phyloP scores from a whole-genome alignment of 2,888 invertebrate genomes.

The Scaeva pyrastri region DNA sequence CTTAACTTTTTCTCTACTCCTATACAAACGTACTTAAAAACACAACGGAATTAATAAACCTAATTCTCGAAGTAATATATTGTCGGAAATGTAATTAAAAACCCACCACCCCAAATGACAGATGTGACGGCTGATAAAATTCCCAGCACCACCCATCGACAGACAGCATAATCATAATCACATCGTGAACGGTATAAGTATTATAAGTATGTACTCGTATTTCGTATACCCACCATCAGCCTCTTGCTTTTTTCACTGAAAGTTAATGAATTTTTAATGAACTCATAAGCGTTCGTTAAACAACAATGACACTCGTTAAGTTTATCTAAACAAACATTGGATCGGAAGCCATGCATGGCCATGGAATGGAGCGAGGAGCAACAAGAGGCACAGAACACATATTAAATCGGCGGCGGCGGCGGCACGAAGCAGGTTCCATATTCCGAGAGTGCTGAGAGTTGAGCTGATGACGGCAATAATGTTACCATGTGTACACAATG shows the following conservation, averaged over 20 bases:
- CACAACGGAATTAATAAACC: not conserved
- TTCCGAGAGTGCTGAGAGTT: not conserved
- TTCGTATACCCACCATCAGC: not conserved
- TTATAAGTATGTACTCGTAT: too few species aligned
- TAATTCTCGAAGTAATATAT: not conserved
- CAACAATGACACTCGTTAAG: constrained; percentile 72
- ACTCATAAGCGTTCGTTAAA: constrained; percentile 70
- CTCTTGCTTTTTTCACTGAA: not conserved
- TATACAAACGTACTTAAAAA: not conserved
- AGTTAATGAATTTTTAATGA: constrained; percentile 74
- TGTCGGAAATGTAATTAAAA: constrained; percentile 13
- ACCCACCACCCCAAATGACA: constrained; percentile 46
- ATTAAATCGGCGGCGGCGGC: too few species aligned
- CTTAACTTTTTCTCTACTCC: not conserved
- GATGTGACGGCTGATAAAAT: constrained; percentile 59
- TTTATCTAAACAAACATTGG: constrained; percentile 61
- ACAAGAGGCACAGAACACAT: not conserved
- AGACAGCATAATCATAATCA: constrained; percentile 22
- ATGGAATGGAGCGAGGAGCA: not conserved
- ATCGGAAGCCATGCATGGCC: constrained; percentile 62
- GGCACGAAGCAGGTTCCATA: constrained; percentile 28
- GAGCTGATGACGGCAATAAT: constrained; percentile 29
- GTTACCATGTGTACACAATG: constrained; percentile 46
- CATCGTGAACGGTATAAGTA: not conserved
- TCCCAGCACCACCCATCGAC: constrained; percentile 27